phyloP scores from a whole-genome alignment of 1,140 invertebrate genomes.

The Diuraphis noxia region DNA sequence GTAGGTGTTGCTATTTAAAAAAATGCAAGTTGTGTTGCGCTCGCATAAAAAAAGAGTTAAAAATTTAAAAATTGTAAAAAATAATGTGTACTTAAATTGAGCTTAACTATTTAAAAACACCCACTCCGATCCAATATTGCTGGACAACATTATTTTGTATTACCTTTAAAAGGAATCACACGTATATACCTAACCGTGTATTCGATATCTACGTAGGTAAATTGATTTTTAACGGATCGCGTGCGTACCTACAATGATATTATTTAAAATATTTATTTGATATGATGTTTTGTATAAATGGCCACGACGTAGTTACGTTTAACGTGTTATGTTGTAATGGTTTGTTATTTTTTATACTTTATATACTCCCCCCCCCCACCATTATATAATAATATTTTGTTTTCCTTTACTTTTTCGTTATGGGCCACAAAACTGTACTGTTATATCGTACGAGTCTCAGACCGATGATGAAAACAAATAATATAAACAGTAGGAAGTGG shows the following conservation, averaged over 20 bases:
- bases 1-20: too few species aligned
- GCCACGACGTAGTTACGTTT: not conserved
- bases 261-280: not conserved
- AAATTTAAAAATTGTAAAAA: too few species aligned
- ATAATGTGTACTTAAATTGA: too few species aligned
- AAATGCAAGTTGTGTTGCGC: too few species aligned
- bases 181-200: too few species aligned
- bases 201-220: not conserved
- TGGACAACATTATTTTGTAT: too few species aligned
- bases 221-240: not conserved
- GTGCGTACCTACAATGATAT: not conserved
- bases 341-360: not conserved
- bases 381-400: not conserved
- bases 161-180: too few species aligned
- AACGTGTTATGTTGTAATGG: not conserved
- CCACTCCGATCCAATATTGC: too few species aligned
- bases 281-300: not conserved
- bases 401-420: not conserved
- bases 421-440: not conserved
- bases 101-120: too few species aligned
- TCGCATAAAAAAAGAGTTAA: too few species aligned
- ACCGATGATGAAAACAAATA: not conserved
- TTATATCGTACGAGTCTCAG: not conserved
- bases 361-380: not conserved
- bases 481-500: not conserved